Conservation (phyloP, 2,888 invertebrate species). For the Folsomia manolachei region DNA sequence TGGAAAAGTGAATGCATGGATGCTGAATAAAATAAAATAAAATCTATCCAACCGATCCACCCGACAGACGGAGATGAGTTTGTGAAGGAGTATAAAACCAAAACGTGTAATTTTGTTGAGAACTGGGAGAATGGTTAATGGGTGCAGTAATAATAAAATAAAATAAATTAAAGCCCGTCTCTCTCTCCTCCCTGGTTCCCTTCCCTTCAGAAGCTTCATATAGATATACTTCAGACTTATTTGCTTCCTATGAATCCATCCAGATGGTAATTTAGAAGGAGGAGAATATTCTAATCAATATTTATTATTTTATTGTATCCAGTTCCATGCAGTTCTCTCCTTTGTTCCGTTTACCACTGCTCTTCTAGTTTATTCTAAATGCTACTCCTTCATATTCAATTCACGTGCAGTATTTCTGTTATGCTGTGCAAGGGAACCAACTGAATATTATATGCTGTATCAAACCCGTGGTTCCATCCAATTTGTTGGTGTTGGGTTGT, state of each 20-base stretch:
- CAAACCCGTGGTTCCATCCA: too few relatives aligned
- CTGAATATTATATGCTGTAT: too few relatives aligned
- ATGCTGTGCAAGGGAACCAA: too few relatives aligned
- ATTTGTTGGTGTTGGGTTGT: too few relatives aligned
- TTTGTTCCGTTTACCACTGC: too few relatives aligned
- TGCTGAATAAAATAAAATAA: neutral
- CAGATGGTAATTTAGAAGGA: neutral
- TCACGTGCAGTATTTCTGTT: too few relatives aligned
- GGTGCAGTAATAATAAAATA: slow-evolving; percentile 5
- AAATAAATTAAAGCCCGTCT: slow-evolving; percentile 3
- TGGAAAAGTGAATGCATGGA: too few relatives aligned
- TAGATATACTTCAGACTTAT: neutral
- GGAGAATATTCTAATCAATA: neutral
- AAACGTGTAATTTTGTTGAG: neutral
- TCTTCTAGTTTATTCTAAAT: too few relatives aligned
- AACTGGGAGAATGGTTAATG: neutral
- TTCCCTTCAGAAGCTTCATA: neutral
- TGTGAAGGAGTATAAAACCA: neutral
- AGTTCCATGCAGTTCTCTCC: neutral
- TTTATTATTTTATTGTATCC: neutral
- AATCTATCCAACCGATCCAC: neutral
- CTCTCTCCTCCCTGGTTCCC: neutral
- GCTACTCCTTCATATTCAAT: too few relatives aligned
- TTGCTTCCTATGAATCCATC: neutral
- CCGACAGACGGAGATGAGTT: neutral